Percentiles rank a stretch among this genome's conserved stretches.
These are phyloP conservation scores for Thereuonema tuberculata DNA, from an alignment of 1,140 invertebrate genomes.

Conservation along the genomic window DNA sequence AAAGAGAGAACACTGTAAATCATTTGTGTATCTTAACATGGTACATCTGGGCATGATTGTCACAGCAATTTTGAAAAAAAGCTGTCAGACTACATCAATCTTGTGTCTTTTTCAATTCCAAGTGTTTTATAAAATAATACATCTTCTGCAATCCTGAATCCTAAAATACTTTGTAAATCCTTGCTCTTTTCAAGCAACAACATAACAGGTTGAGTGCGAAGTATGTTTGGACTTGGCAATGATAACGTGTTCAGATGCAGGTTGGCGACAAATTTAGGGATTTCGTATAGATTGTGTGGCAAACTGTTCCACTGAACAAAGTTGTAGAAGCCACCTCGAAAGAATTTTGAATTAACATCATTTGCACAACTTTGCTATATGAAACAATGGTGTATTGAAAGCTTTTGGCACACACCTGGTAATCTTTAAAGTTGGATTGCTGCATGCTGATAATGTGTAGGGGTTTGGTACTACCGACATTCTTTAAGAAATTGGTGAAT, in stretches of 20 bases:
- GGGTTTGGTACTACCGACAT: neutral
- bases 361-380: neutral
- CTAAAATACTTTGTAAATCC: neutral
- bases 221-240: too few relatives aligned
- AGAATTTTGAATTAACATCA: neutral
- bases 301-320: neutral
- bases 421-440: neutral
- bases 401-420: neutral
- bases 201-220: neutral
- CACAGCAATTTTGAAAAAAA: neutral
- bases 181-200: neutral
- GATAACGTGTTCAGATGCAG: too few relatives aligned
- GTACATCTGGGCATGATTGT: neutral
- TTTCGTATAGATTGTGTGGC: too few relatives aligned
- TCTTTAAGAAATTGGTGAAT: neutral
- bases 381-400: neutral
- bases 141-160: neutral
- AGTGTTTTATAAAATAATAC: too few relatives aligned
- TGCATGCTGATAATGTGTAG: neutral
- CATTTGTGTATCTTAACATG: neutral
- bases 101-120: too few relatives aligned
- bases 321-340: neutral
- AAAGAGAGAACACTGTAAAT: too few relatives aligned
- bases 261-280: too few relatives aligned
- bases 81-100: neutral